These are phyloP conservation scores for Barbus barbus DNA, from an alignment of 2,113 vertebrate genomes.

Conservation along the genomic window DNA sequence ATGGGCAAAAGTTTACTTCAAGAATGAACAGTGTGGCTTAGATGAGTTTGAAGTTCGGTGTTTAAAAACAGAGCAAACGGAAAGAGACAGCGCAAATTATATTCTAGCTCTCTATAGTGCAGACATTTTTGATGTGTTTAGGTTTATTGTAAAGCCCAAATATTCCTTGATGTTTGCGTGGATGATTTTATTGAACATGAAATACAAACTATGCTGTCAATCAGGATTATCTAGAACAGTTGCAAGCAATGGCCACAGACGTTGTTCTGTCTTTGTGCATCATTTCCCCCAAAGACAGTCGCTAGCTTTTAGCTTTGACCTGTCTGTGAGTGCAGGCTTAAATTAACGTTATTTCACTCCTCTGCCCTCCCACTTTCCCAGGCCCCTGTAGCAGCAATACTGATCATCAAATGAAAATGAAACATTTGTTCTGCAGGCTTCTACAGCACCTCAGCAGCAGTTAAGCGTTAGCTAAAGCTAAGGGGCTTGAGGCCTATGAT, in stretches of 20 bases:
- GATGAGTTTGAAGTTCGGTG: too few relatives aligned
- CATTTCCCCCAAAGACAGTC: background rate
- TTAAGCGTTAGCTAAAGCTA: slow-evolving; percentile 60
- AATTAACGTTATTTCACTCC: slow-evolving; percentile 23
- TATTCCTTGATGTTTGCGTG: background rate
- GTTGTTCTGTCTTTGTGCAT: background rate
- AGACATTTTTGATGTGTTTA: too few relatives aligned
- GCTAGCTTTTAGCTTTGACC: background rate
- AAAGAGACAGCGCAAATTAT: too few relatives aligned
- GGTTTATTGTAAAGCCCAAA: too few relatives aligned
- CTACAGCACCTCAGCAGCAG: slow-evolving; percentile 55
- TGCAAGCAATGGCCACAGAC: background rate
- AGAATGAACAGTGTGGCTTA: too few relatives aligned
- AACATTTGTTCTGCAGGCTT: slow-evolving; percentile 72
- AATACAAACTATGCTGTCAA: background rate
- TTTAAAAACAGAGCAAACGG: too few relatives aligned
- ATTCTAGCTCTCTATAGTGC: too few relatives aligned
- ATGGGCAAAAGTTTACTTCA: too few relatives aligned
- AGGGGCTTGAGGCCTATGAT: slow-evolving; percentile 68
- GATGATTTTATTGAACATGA: background rate
- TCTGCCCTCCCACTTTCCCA: slow-evolving; percentile 10
- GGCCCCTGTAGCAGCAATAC: background rate
- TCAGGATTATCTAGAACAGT: background rate
- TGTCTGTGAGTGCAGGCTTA: slow-evolving; percentile 7
- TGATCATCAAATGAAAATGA: slow-evolving; percentile 69